These are phyloP conservation scores for Sarcophilus harrisii DNA, from an alignment of 2,797 vertebrate species.

Conservation along the genomic window DNA sequence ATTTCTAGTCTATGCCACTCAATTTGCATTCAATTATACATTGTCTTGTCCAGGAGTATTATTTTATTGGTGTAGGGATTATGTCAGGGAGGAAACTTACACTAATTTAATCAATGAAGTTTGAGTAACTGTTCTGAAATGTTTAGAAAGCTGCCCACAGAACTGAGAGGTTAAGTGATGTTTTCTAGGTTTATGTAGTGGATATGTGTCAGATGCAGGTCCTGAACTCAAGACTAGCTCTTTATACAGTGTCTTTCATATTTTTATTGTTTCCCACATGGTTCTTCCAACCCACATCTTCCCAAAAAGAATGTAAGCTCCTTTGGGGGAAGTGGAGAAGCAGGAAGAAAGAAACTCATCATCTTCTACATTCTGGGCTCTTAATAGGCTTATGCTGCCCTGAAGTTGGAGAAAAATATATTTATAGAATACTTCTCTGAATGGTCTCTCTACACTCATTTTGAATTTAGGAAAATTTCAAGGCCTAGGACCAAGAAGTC, in stretches of 20 bases:
- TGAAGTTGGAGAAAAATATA: not conserved
- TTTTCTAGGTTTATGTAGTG: not conserved
- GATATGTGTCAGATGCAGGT: not conserved
- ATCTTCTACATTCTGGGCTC: not conserved
- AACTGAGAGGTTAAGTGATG: not conserved
- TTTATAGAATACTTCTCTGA: not conserved
- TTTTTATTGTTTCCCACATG: not conserved
- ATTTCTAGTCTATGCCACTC: not conserved
- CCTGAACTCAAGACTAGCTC: not conserved
- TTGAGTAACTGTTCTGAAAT: not conserved
- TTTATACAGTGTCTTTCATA: fast-evolving
- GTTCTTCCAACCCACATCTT: not conserved
- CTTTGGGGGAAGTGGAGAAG: not conserved
- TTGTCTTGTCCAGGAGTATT: not conserved
- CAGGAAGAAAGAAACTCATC: not conserved
- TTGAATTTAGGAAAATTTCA: not conserved
- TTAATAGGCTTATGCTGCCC: not conserved
- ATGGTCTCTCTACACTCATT: not conserved
- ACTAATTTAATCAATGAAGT: not conserved
- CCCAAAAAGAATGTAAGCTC: not conserved
- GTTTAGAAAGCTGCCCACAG: not conserved
- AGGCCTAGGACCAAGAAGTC: not conserved
- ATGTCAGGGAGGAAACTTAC: not conserved
- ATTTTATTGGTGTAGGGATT: not conserved
- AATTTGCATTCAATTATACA: conserved; percentile 11